Evolutionary conservation across 2,797 vertebrate species (phyloP).

Genomic region (Muraenolepis orangiensis): DNA sequence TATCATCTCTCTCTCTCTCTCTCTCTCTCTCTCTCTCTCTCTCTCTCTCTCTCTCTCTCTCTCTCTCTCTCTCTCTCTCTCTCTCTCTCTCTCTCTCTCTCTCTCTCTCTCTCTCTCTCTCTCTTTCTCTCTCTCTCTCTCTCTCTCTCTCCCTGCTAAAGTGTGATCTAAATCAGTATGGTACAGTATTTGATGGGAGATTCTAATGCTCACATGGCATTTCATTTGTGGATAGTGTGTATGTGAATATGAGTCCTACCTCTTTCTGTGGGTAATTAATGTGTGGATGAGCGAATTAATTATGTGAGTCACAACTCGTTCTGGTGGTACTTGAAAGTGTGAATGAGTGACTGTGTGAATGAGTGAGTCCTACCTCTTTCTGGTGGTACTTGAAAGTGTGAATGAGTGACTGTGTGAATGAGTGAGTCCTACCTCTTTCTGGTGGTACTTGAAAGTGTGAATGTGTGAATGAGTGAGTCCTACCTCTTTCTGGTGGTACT

Average conservation of each 20-base stretch:
- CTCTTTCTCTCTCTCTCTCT: background rate
- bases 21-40: background rate
- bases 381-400: slow-evolving; percentile 89
- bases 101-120: background rate
- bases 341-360: background rate
- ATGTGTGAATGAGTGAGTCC: background rate
- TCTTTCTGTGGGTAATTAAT: no score
- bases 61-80: background rate
- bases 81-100: background rate
- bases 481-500: slow-evolving; percentile 88
- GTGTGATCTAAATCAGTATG: background rate
- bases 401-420: background rate
- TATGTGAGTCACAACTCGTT: no score
- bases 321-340: no score
- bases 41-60: background rate
- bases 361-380: slow-evolving; percentile 55
- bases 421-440: no score
- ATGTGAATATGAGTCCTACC: no score
- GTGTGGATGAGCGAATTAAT: no score
- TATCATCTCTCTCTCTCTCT: slow-evolving; percentile 33
- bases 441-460: no score
- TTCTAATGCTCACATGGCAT: background rate
- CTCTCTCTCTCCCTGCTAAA: background rate
- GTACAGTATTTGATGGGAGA: no score
- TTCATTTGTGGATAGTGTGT: background rate